Evolutionary conservation across 1,140 invertebrate species (phyloP).

Genomic region (Cydia amplana): DNA sequence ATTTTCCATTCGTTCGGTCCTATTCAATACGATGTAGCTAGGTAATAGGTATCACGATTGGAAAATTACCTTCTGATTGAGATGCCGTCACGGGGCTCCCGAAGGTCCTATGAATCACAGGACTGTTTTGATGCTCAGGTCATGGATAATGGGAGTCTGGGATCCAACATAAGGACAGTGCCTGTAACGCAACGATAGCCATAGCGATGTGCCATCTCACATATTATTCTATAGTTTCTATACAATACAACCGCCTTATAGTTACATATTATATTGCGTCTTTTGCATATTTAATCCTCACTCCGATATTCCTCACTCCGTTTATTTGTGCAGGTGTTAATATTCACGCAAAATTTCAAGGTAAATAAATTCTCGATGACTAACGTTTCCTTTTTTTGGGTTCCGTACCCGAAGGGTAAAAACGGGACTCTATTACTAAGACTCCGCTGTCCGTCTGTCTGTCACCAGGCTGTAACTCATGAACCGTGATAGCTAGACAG

Average conservation of each 20-base stretch:
- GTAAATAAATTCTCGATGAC: neutral
- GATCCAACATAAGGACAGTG: too few species aligned
- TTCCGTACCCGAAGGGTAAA: too few species aligned
- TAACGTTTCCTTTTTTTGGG: neutral
- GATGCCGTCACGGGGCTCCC: neutral
- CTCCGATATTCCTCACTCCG: neutral
- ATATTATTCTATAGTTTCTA: too few species aligned
- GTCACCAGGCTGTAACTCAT: too few species aligned
- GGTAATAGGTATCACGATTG: neutral
- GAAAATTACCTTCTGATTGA: slow-evolving; percentile 4
- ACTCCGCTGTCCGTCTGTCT: too few species aligned
- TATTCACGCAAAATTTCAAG: neutral
- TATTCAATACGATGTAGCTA: neutral
- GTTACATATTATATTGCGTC: neutral
- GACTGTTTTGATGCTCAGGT: neutral
- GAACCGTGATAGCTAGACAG: too few species aligned
- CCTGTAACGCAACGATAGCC: too few species aligned
- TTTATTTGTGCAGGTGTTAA: neutral
- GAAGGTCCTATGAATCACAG: neutral
- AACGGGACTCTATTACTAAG: too few species aligned
- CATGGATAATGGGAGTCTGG: too few species aligned
- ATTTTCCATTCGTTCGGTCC: neutral
- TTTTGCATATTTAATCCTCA: neutral
- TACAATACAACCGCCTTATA: too few species aligned
- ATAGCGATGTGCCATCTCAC: too few species aligned